Evolutionary conservation across 1,140 invertebrate genomes (phyloP).

Genomic region (Centruroides sculpturatus): DNA sequence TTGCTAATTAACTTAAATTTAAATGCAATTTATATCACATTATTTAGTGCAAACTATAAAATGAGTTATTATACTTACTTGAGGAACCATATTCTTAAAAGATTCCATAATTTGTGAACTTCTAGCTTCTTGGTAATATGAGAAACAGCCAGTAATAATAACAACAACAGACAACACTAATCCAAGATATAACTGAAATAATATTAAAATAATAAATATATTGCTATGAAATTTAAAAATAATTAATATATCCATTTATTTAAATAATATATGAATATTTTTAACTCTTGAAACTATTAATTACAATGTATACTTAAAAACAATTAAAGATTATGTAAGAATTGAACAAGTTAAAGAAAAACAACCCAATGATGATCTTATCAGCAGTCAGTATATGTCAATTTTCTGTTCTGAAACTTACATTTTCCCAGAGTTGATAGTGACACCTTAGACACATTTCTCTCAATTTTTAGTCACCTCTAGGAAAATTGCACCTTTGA

Average conservation of each 20-base stretch:
- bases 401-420: too few species aligned
- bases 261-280: not conserved
- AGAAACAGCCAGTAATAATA: conserved; percentile 31
- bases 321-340: too few species aligned
- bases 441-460: too few species aligned
- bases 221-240: not conserved
- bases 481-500: too few species aligned
- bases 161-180: conserved; percentile 30
- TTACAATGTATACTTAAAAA: not conserved
- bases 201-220: not conserved
- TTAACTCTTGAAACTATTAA: not conserved
- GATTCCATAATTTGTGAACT: conserved; percentile 27
- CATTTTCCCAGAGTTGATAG: too few species aligned
- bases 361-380: too few species aligned
- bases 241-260: not conserved
- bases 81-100: conserved; percentile 27
- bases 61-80: conserved; percentile 15
- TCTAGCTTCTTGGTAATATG: conserved; percentile 35
- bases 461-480: too few species aligned
- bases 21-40: too few species aligned
- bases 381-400: too few species aligned
- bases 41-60: too few species aligned
- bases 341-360: too few species aligned
- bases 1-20: too few species aligned
- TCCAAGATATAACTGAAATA: conserved; percentile 29